These are phyloP conservation scores for Thunnus albacares DNA, from an alignment of 2,797 vertebrate species.

Conservation along the genomic window DNA sequence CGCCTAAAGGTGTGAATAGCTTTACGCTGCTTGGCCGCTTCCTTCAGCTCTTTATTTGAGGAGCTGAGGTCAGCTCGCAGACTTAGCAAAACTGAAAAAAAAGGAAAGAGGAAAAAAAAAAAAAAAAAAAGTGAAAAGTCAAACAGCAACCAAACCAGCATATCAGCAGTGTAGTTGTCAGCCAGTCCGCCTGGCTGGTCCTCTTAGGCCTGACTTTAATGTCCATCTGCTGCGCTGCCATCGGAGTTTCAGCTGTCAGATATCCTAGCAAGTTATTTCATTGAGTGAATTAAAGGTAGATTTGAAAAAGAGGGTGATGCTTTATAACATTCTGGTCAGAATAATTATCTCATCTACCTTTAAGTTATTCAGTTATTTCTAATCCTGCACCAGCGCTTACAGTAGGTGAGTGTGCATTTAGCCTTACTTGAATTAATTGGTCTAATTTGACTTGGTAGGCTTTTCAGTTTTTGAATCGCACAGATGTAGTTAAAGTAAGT, in stretches of 20 bases:
- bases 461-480: constrained; percentile 41
- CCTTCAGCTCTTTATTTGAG: constrained; percentile 51
- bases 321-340: neutral
- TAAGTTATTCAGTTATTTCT: constrained; percentile 15
- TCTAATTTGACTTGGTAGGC: constrained; percentile 44
- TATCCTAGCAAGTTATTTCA: constrained; percentile 3
- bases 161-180: constrained; percentile 32
- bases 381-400: constrained; percentile 34
- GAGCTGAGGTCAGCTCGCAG: constrained; percentile 63
- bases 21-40: constrained; percentile 77
- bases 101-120: neutral
- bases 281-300: constrained; percentile 23
- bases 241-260: constrained; percentile 15
- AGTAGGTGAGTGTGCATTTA: constrained; percentile 12
- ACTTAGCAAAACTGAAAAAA: constrained; percentile 24
- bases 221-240: constrained; percentile 44
- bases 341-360: constrained; percentile 3
- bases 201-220: constrained; percentile 29
- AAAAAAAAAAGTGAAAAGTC: constrained; percentile 30
- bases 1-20: constrained; percentile 74
- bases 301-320: neutral
- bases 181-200: constrained; percentile 34
- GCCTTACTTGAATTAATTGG: constrained; percentile 56
- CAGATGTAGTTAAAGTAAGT: constrained; percentile 46
- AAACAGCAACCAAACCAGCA: constrained; percentile 60